phyloP scores from a whole-genome alignment of 2,888 invertebrate genomes.

The Vesta saturnalis region DNA sequence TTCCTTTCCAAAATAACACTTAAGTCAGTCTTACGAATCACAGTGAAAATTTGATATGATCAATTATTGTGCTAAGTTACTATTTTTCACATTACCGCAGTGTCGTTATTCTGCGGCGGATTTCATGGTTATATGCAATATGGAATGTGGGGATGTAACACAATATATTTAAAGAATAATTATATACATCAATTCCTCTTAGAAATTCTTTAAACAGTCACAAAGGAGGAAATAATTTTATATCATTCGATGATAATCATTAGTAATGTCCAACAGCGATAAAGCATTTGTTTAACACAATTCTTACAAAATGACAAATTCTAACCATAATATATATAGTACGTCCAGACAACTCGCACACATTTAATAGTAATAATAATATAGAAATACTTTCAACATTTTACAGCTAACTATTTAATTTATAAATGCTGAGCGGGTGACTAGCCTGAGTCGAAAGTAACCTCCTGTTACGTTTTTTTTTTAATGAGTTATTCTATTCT shows the following conservation, averaged over 20 bases:
- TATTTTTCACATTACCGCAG: conserved; percentile 40
- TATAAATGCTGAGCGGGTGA: conserved; percentile 63
- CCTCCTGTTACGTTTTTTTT: conserved; percentile 53
- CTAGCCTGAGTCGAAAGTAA: conserved; percentile 61
- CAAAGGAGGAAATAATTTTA: conserved; percentile 46
- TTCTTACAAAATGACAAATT: conserved; percentile 55
- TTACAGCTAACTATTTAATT: conserved; percentile 59
- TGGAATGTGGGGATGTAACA: conserved; percentile 40
- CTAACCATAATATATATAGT: conserved; percentile 54
- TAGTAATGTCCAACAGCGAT: conserved; percentile 56
- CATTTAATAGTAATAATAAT: conserved; percentile 56
- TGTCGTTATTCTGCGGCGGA: conserved; percentile 22
- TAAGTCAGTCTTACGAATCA: conserved; percentile 67
- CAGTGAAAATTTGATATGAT: conserved; percentile 68
- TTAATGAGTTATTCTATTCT: conserved; percentile 32
- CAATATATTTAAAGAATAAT: conserved; percentile 37
- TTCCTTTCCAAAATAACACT: conserved; percentile 62
- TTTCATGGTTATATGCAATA: conserved; percentile 34
- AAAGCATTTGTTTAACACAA: conserved; percentile 56
- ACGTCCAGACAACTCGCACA: conserved; percentile 57
- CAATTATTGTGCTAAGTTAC: conserved; percentile 64
- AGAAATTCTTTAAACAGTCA: conserved; percentile 41
- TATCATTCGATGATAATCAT: conserved; percentile 52
- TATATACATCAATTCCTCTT: conserved; percentile 41
- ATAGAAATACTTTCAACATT: conserved; percentile 61